Percentiles rank a stretch among this genome's conserved stretches.
Conservation (phyloP, 2,888 invertebrate genomes). For the Philaethria dido region DNA sequence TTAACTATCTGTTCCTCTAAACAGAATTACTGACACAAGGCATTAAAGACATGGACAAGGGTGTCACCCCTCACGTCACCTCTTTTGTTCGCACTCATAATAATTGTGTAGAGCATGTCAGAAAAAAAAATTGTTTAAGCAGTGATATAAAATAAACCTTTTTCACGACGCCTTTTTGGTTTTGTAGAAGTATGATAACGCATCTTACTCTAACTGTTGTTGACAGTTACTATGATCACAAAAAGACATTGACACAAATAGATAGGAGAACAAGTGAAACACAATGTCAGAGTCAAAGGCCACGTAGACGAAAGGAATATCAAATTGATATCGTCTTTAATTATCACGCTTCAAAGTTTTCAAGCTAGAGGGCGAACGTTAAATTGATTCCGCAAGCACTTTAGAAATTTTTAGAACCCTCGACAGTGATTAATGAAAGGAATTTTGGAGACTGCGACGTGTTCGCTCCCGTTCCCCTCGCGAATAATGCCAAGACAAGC, state of each 20-base stretch:
- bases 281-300: conserved; percentile 51
- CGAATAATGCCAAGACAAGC: conserved; percentile 61
- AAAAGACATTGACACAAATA: conserved; percentile 44
- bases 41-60: conserved; percentile 6
- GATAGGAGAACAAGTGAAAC: conserved; percentile 50
- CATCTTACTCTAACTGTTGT: conserved; percentile 18
- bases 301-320: conserved; percentile 49
- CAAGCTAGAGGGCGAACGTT: conserved; percentile 68
- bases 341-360: conserved; percentile 70
- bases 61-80: conserved; percentile 13
- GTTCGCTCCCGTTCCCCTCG: conserved; percentile 59
- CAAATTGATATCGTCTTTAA: conserved; percentile 76
- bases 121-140: conserved; percentile 14
- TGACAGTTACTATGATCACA: conserved; percentile 33
- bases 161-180: background rate
- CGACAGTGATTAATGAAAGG: conserved; percentile 82
- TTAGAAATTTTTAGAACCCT: conserved; percentile 74
- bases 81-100: conserved; percentile 12
- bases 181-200: conserved; percentile 7
- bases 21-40: conserved; percentile 3
- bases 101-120: conserved; percentile 24
- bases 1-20: background rate
- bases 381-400: conserved; percentile 80
- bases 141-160: background rate
- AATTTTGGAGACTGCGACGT: conserved; percentile 71